phyloP scores from a whole-genome alignment of 1,140 invertebrate species.

The Triops cancriformis region DNA sequence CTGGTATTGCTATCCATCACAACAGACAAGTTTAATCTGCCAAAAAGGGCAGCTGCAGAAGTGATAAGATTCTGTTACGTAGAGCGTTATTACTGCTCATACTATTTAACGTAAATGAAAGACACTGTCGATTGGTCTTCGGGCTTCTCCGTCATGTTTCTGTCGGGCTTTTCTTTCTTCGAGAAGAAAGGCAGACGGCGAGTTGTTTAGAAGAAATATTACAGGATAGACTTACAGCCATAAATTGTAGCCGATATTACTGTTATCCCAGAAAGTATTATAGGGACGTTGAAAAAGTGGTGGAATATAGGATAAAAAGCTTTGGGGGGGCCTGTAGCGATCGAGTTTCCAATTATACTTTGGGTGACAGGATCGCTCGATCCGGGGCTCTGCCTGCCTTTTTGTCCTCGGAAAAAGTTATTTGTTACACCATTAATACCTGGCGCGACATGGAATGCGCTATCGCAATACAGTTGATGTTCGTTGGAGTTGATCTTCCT shows the following conservation, averaged over 20 bases:
- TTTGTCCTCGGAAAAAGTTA: too few relatives aligned
- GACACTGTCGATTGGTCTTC: neutral
- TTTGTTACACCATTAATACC: too few relatives aligned
- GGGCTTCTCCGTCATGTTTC: neutral
- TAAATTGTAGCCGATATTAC: neutral
- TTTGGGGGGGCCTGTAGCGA: neutral
- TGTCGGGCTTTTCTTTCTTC: neutral
- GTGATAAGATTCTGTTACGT: neutral
- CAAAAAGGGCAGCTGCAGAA: neutral
- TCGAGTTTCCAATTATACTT: conserved; percentile 1
- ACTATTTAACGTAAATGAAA: neutral
- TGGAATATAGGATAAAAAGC: neutral
- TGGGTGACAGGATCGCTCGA: neutral
- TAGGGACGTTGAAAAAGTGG: neutral
- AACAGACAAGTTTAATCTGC: conserved; percentile 1
- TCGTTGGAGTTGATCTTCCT: too few relatives aligned
- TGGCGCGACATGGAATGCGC: too few relatives aligned
- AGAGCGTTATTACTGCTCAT: neutral
- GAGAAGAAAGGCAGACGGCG: neutral
- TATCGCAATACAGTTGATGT: too few relatives aligned
- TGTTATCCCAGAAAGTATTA: neutral
- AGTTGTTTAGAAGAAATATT: neutral
- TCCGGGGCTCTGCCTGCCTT: neutral
- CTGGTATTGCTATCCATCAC: neutral
- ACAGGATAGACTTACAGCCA: neutral